Percentiles rank a stretch among this genome's conserved stretches.
Conservation (phyloP, 2,113 vertebrate genomes). For the Coturnix japonica region DNA sequence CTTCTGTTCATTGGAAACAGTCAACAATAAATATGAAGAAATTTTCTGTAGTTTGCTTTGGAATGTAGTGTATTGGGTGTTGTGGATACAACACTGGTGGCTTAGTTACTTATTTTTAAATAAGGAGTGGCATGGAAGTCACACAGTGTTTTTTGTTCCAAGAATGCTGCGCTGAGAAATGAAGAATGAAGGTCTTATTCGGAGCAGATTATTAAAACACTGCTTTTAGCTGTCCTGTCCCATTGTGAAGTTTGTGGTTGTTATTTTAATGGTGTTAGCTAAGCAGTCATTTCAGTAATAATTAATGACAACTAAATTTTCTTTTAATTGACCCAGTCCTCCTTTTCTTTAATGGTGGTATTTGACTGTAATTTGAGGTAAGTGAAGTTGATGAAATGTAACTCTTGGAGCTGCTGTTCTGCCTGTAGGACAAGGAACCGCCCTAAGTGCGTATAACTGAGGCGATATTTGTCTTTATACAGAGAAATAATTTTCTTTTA, state of each 20-base stretch:
- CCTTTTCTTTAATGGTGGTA: neutral
- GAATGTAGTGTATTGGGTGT: conserved; percentile 39
- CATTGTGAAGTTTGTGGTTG: neutral
- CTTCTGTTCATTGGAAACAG: conserved; percentile 76
- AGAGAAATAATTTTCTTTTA: no score
- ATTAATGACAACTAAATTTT: neutral
- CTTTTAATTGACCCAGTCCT: neutral
- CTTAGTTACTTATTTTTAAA: neutral
- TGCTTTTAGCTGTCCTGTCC: neutral
- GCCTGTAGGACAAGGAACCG: neutral
- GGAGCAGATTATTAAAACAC: neutral
- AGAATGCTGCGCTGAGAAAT: conserved; percentile 40
- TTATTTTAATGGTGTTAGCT: conserved; percentile 1
- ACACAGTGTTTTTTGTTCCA: conserved; percentile 55
- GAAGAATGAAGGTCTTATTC: neutral
- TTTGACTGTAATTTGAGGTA: conserved; percentile 4
- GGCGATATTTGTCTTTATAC: neutral
- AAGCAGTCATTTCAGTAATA: neutral
- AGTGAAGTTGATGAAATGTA: neutral
- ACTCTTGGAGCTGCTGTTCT: neutral
- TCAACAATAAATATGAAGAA: conserved; percentile 70
- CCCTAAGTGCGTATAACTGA: neutral
- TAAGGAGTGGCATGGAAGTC: conserved; percentile 32
- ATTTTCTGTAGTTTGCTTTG: conserved; percentile 74
- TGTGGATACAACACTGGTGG: conserved; percentile 39